These are phyloP conservation scores for Dorcus parallelipipedus DNA, from an alignment of 2,888 invertebrate genomes.

Conservation along the genomic window DNA sequence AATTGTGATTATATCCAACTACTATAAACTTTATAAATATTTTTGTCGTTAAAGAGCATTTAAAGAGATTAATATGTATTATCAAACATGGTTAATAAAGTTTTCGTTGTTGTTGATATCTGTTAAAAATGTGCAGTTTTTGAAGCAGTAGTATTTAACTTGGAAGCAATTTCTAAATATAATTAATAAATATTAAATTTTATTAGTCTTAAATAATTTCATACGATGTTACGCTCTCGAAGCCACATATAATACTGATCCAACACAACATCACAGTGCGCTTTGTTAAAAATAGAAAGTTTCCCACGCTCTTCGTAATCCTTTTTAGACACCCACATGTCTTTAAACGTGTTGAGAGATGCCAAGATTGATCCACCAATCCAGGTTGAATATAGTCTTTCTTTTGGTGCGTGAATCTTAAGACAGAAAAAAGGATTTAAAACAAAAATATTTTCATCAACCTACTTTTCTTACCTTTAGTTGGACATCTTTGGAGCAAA, in stretches of 20 bases:
- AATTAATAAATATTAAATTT: no score
- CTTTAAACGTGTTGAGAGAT: constrained; percentile 96
- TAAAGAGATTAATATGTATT: no score
- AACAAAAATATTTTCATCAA: constrained; percentile 11
- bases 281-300: constrained; percentile 27
- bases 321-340: constrained; percentile 98
- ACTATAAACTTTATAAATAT: no score
- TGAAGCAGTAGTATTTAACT: no score
- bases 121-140: no score
- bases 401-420: constrained; percentile 96
- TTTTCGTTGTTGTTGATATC: no score
- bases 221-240: no score
- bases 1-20: no score
- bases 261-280: constrained; percentile 1
- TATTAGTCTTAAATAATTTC: no score
- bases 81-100: no score
- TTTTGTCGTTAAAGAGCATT: no score
- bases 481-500: constrained; percentile 96
- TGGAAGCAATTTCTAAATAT: no score
- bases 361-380: constrained; percentile 99
- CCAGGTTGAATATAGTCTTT: constrained; percentile 97
- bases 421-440: constrained; percentile 7
- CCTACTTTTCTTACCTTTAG: constrained; percentile 67
- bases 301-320: constrained; percentile 97
- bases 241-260: constrained; percentile 10